phyloP scores from a whole-genome alignment of 2,113 vertebrate genomes.

The Podiceps cristatus region DNA sequence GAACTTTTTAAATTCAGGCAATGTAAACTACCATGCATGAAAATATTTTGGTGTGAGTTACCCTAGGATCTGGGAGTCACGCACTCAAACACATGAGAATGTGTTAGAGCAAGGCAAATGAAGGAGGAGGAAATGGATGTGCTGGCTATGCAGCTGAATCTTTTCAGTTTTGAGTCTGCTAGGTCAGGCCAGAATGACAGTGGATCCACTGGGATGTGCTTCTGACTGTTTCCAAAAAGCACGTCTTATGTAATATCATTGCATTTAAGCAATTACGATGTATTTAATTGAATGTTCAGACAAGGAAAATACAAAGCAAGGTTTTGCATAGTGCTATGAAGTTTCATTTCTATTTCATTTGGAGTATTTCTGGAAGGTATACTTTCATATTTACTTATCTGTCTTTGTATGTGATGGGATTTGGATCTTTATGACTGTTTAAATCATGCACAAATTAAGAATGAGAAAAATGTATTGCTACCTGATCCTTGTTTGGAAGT shows the following conservation, averaged over 20 bases:
- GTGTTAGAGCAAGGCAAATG: not conserved
- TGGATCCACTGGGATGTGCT: not conserved
- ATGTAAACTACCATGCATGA: not conserved
- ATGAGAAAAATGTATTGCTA: not conserved
- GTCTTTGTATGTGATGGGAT: not conserved
- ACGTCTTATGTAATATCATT: accelerated
- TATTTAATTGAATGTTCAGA: not conserved
- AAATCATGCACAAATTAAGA: not conserved
- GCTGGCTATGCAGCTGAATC: not conserved
- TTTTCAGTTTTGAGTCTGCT: not conserved
- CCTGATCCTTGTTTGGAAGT: not conserved
- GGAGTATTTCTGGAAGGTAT: not conserved
- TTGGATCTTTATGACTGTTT: not conserved
- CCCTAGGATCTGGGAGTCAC: not conserved
- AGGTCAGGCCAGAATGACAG: not conserved
- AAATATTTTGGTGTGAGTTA: accelerated
- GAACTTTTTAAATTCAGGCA: not conserved
- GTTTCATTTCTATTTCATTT: not conserved
- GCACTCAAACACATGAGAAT: not conserved
- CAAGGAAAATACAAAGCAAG: not conserved
- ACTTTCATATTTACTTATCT: not conserved
- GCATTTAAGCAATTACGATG: not conserved
- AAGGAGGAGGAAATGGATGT: not conserved
- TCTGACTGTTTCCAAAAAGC: not conserved
- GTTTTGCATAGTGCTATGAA: not conserved